Percentiles rank a stretch among this genome's conserved stretches.
Conservation (phyloP, 2,113 vertebrate genomes). For the Microtus montanus region DNA sequence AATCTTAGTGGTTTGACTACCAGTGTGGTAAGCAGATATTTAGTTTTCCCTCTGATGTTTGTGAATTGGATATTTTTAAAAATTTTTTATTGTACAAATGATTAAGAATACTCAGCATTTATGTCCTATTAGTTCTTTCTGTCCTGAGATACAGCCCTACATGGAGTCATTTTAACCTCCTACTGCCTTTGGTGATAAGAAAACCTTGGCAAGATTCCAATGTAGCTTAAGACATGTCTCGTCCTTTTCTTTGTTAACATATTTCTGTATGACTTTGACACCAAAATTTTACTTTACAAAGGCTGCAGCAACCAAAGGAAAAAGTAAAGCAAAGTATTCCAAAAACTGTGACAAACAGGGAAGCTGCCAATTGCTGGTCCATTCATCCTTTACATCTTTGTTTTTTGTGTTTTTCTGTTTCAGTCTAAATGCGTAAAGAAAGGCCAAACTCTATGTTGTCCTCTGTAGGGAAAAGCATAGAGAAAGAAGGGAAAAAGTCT, state of each 20-base stretch:
- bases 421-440: not conserved
- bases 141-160: conserved; percentile 26
- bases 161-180: conserved; percentile 45
- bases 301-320: not conserved
- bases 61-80: not conserved
- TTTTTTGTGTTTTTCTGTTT: conserved; percentile 25
- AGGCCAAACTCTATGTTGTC: not conserved
- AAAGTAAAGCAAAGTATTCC: conserved; percentile 14
- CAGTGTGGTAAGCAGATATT: conserved; percentile 10
- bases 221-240: not conserved
- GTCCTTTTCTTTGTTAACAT: conserved; percentile 42
- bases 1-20: conserved; percentile 53
- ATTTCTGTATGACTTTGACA: not conserved
- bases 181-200: conserved; percentile 18
- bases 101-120: conserved; percentile 39
- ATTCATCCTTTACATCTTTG: not conserved
- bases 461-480: conserved; percentile 1
- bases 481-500: not conserved
- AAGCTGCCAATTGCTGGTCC: not conserved
- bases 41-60: conserved; percentile 33
- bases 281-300: conserved; percentile 1
- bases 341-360: not conserved
- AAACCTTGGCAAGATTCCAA: conserved; percentile 54
- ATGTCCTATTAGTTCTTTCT: conserved; percentile 44
- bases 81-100: conserved; percentile 16